Percentiles rank a stretch among this genome's conserved stretches.
phyloP scores from a whole-genome alignment of 2,797 vertebrate genomes.

The Chrysolophus pictus region DNA sequence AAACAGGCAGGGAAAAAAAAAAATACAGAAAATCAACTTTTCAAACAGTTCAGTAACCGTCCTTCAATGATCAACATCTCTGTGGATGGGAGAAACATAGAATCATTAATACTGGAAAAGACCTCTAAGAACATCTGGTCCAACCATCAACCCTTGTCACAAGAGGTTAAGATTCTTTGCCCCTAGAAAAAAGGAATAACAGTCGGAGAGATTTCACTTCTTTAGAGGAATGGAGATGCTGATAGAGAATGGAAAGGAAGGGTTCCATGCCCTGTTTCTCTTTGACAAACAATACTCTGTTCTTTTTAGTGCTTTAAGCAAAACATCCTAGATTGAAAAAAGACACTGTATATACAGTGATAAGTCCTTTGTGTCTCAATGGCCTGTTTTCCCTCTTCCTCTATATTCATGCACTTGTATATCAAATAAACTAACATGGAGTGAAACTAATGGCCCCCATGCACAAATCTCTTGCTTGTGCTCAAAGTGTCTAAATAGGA shows the following conservation, averaged over 20 bases:
- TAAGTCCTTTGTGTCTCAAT: not conserved
- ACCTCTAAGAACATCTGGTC: no score
- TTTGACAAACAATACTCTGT: not conserved
- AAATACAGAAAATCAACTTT: not conserved
- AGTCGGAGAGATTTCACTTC: not conserved
- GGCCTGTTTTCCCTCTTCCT: not conserved
- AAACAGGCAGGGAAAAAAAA: not conserved
- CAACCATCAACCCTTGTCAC: not conserved
- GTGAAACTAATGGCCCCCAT: not conserved
- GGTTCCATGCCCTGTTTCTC: not conserved
- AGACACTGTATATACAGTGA: not conserved
- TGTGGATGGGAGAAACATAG: not conserved
- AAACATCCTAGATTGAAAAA: not conserved
- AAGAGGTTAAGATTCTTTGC: not conserved
- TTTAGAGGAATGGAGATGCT: not conserved
- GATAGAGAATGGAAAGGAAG: not conserved
- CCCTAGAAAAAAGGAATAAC: accelerated
- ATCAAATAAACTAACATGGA: not conserved
- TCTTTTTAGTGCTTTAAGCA: not conserved
- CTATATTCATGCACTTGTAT: not conserved
- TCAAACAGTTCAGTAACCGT: not conserved
- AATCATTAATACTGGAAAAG: no score
- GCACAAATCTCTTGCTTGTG: not conserved
- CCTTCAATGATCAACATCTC: not conserved
- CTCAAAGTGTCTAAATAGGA: not conserved